Evolutionary conservation across 2,113 vertebrate species (phyloP).

Genomic region (Cottus gobio): DNA sequence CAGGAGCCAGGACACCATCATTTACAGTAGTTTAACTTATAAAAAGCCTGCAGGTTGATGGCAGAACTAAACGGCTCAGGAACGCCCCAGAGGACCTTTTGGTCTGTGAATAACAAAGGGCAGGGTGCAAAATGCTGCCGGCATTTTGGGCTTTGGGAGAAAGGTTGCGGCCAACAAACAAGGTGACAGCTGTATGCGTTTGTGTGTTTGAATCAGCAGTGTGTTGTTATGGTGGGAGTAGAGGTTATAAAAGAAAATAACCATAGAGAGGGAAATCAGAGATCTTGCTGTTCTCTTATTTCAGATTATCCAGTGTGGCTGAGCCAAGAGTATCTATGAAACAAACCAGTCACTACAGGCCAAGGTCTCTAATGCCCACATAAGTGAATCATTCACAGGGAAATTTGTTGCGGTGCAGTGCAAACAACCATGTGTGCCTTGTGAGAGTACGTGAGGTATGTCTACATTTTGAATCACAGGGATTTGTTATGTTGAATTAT

Average conservation of each 20-base stretch:
- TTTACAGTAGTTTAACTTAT: slow-evolving; percentile 21
- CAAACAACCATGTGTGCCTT: slow-evolving; percentile 27
- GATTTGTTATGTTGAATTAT: slow-evolving; percentile 16
- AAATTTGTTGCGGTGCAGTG: slow-evolving; percentile 26
- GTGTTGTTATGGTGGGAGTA: not conserved
- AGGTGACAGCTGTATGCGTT: not conserved
- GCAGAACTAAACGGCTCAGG: slow-evolving; percentile 70
- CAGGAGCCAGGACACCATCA: slow-evolving; percentile 3
- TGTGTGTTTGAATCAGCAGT: not conserved
- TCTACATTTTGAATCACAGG: not conserved
- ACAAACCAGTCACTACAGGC: slow-evolving; percentile 43
- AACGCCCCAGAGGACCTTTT: slow-evolving; percentile 22
- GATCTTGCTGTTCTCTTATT: not conserved
- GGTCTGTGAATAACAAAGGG: slow-evolving; percentile 31
- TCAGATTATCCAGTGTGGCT: not conserved
- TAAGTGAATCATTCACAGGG: slow-evolving; percentile 53
- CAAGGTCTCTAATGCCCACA: slow-evolving; percentile 50
- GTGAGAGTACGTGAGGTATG: not conserved
- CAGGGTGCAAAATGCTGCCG: slow-evolving; percentile 23
- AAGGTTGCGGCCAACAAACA: slow-evolving; percentile 48
- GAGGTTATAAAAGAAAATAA: slow-evolving; percentile 10
- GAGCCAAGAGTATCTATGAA: slow-evolving; percentile 20
- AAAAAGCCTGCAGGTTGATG: slow-evolving; percentile 9
- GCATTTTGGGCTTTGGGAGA: slow-evolving; percentile 42
- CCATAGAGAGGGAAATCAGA: slow-evolving; percentile 6